Base-by-base conservation (phyloP, 2,888 invertebrate genomes). In the Clivina fossor region DNA sequence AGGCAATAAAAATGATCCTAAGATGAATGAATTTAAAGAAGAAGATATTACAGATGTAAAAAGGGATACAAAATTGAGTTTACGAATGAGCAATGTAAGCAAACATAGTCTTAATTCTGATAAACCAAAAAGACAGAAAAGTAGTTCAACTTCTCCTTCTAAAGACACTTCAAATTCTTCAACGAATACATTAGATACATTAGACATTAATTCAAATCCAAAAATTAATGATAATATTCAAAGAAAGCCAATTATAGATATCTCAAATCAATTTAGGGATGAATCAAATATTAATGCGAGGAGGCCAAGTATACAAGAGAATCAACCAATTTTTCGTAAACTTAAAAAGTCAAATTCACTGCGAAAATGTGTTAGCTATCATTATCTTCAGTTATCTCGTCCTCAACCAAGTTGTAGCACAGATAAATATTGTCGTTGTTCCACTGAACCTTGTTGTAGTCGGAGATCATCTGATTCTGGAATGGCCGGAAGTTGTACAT, bases 381-480 rank as follows among this genome's bases (percentile, higher is more conserved):
- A 76, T 59, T 78, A 70, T 61, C 65, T 80, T 24, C 65, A 68
- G 57, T 51, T 69, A 58, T 60, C 62, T n/a, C 60, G 59, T 19
- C 57, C 60, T 3, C 46, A 48, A 19, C 44, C 58, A 15, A 58
- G 49, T 48, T 47, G 48, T 18, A 43, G 33, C 38, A 33, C 32
- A 16, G 57, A 58, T 38, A 44, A 51, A 22, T 63, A 57, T 44
- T 61, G 58, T 33, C 38, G 67, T 18, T 70, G 70, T 51, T 69
- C 70, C 44, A 60, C 62, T 44, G 68, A 69, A 33, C 62, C 64
- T 43, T 84, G 82, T 60, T 82, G 81, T 30, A 88, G 87, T 71
- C 85, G 85, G 0, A 77, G 87, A 59, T 88, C 86, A 4, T 90
- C 91, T 11, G 88, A 89, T 70, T 91, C 90, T 0, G 92, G 92